These are phyloP conservation scores for Alsophila aescularia DNA, from an alignment of 2,888 invertebrate genomes.

Conservation along the genomic window DNA sequence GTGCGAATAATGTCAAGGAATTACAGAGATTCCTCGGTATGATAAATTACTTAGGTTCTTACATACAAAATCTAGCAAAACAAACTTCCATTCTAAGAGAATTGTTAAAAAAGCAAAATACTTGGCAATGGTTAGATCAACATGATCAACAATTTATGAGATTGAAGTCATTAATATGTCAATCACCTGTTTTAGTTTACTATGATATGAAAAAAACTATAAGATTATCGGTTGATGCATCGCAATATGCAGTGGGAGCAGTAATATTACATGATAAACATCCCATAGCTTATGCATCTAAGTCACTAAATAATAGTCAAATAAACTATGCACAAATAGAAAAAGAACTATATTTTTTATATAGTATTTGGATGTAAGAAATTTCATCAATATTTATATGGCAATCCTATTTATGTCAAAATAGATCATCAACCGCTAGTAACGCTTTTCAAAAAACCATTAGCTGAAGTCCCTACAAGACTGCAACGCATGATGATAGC, in stretches of 20 bases:
- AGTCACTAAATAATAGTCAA: too few relatives aligned
- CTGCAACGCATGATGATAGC: conserved; percentile 28
- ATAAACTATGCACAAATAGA: too few relatives aligned
- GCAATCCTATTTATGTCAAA: conserved; percentile 23
- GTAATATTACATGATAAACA: too few relatives aligned
- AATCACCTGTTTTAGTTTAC: too few relatives aligned
- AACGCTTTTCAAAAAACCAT: conserved; percentile 23
- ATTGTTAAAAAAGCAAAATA: conserved; percentile 31
- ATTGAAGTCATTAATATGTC: conserved; percentile 29
- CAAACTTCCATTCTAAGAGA: too few relatives aligned
- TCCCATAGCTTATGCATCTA: conserved; percentile 37
- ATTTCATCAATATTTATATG: conserved; percentile 37
- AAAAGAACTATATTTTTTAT: conserved; percentile 32
- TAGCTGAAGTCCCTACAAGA: too few relatives aligned
- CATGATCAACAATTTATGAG: conserved; percentile 35
- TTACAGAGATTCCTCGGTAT: conserved; percentile 22
- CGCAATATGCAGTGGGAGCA: too few relatives aligned
- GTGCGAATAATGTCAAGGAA: conserved; percentile 1
- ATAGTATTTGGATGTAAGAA: conserved; percentile 31
- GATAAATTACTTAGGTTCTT: too few relatives aligned
- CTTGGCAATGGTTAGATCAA: conserved; percentile 42
- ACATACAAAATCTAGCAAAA: too few relatives aligned
- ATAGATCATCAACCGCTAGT: conserved; percentile 31
- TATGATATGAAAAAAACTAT: conserved; percentile 32
- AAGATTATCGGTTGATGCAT: conserved; percentile 33